Base-by-base conservation (phyloP, 2,797 vertebrate species). In the Enteromius fasciolatus region DNA sequence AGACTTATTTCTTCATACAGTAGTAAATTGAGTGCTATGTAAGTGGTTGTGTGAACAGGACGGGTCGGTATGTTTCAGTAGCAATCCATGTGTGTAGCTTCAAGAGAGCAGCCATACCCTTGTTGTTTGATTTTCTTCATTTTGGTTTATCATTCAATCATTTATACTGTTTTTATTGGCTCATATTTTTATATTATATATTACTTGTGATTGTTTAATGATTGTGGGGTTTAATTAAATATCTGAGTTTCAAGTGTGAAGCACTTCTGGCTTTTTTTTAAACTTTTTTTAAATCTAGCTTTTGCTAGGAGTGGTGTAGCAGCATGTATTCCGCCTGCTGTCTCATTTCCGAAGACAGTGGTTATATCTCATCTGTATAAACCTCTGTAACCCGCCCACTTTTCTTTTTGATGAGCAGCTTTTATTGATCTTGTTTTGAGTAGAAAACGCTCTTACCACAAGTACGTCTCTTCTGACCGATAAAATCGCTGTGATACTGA, bases 301-400 rank as follows among this genome's bases (percentile, higher is more conserved):
- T 73, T 66, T 66, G 25, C 50, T 76, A 70, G 63, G 20, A 70
- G 20, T 69, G 48, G 18, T 41, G 67, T 33, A 74, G 20, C 70
- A 31, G 46, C 70, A 75, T 75, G 33, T 25, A 31, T 64, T 81
- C 46, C 4, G 31, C n/a, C 69, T 39, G 15, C 59, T 3, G 39
- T 77, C 54, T 77, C 64, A 48, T 83, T 69, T 76, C 25, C 4
- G 4, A 18, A 46, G 81, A 77, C 52, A 63, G 15, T 50, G 41
- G 81, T 78, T 52, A 48, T 69, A 70, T 83, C 81, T 83, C 75
- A 72, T 78, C 66, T 48, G 50, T 77, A 59, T 69, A 77, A 78
- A 77, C 64, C 54, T 83, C 64, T 64, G 39, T 63, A 70, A 50
- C 64, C 76, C 8, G 6, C 59, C 52, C 23, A 8, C 7, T 0